A percentile compares a stretch with the other conserved stretches of the same genome.
Evolutionary conservation across 2,113 vertebrate species (phyloP).

Genomic region (Sporophila hypoxantha): DNA sequence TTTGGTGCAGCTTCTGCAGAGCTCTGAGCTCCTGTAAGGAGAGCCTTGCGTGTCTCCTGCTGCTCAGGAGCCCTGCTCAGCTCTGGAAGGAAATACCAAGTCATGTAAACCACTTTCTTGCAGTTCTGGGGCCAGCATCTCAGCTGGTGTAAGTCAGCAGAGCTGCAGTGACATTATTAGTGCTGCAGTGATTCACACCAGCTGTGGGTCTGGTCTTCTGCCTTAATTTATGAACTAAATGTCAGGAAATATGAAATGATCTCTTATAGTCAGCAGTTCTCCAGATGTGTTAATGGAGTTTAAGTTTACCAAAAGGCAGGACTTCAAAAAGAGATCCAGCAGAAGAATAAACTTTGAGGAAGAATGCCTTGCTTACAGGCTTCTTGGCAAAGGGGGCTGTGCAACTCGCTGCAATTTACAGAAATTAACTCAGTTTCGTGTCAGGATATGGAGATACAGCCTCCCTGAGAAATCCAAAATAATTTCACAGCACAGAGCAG

Average conservation of each 20-base stretch:
- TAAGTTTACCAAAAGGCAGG: constrained; percentile 47
- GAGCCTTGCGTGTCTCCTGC: background rate
- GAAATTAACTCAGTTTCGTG: constrained; percentile 13
- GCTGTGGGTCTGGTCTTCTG: constrained; percentile 32
- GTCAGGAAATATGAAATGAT: constrained; percentile 57
- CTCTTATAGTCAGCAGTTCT: constrained; percentile 46
- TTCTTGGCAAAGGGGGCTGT: background rate
- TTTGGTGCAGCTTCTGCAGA: background rate
- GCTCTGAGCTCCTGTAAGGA: background rate
- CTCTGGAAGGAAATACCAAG: constrained; percentile 24
- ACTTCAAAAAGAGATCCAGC: constrained; percentile 44
- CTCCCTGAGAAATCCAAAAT: background rate
- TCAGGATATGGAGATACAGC: background rate
- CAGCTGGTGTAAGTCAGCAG: constrained; percentile 43
- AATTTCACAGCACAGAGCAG: background rate
- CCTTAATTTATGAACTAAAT: constrained; percentile 42
- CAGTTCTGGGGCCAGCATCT: constrained; percentile 18
- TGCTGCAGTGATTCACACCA: constrained; percentile 45
- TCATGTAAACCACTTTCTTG: constrained; percentile 31
- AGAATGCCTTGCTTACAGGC: constrained; percentile 15
- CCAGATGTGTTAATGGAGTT: constrained; percentile 56
- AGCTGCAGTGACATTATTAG: constrained; percentile 42
- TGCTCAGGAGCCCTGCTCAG: background rate
- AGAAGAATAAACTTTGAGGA: constrained; percentile 31
- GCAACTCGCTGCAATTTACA: constrained; percentile 1